These are phyloP conservation scores for Delphinapterus leucas DNA, from an alignment of 2,113 vertebrate species.

Conservation along the genomic window DNA sequence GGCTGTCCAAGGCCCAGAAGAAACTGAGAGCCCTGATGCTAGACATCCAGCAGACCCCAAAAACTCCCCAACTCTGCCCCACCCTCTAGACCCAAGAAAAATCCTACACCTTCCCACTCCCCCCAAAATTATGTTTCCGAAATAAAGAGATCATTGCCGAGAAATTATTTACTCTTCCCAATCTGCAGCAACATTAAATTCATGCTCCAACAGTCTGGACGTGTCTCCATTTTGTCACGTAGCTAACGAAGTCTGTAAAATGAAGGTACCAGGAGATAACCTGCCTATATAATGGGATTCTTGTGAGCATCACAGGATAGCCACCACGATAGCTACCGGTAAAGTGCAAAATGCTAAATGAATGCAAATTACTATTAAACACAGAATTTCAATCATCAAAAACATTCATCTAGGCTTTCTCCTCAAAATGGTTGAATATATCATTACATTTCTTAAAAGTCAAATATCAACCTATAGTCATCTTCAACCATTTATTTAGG, in stretches of 20 bases:
- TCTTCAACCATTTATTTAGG: neutral
- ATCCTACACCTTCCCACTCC: neutral
- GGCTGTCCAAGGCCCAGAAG: neutral
- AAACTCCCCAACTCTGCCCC: neutral
- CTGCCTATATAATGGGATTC: neutral
- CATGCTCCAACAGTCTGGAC: neutral
- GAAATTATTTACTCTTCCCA: neutral
- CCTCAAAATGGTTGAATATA: neutral
- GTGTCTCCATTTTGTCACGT: neutral
- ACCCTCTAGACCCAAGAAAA: neutral
- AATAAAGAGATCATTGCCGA: neutral
- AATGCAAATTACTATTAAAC: neutral
- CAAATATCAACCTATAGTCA: neutral
- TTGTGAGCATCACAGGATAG: neutral
- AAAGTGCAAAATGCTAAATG: neutral
- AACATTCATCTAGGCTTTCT: neutral
- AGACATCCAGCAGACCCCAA: neutral
- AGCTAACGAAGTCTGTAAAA: neutral
- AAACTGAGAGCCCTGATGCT: neutral
- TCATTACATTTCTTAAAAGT: neutral
- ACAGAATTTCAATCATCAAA: neutral
- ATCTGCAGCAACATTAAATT: neutral
- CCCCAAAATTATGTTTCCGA: neutral
- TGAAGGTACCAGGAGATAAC: neutral
- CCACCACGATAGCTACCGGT: neutral